Evolutionary conservation across 2,888 invertebrate species (phyloP).

Genomic region (Stomorhina lunata): DNA sequence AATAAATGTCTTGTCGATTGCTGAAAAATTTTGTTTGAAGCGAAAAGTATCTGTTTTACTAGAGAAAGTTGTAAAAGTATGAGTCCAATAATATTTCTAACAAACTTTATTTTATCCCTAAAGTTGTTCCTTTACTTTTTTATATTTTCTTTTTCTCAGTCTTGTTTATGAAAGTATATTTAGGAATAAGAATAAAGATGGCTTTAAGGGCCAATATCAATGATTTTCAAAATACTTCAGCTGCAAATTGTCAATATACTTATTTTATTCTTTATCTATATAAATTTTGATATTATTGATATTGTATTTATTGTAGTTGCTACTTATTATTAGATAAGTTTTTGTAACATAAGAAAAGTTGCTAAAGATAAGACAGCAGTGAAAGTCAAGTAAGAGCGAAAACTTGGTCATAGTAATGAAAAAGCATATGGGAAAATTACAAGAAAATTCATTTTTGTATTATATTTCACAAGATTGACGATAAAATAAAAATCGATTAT

Average conservation of each 20-base stretch:
- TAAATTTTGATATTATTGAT: conserved; percentile 6
- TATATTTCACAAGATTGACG: neutral
- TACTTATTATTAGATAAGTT: conserved; percentile 49
- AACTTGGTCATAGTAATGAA: conserved; percentile 3
- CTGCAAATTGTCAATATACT: too few relatives aligned
- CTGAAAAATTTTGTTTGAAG: neutral
- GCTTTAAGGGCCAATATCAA: conserved; percentile 29
- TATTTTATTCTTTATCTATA: neutral
- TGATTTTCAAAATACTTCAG: conserved; percentile 8
- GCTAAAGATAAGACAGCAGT: neutral
- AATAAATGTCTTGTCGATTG: conserved; percentile 40
- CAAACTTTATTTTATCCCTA: conserved; percentile 39
- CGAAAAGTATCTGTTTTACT: neutral
- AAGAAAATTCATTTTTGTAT: too few relatives aligned
- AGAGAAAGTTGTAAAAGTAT: neutral
- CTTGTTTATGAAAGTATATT: neutral
- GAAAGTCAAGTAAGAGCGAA: neutral
- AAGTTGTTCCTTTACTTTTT: conserved; percentile 15
- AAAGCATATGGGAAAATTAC: too few relatives aligned
- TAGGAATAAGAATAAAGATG: neutral
- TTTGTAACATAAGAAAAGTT: conserved; percentile 2
- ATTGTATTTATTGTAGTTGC: neutral
- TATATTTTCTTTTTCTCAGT: neutral
- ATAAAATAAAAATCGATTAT: too few relatives aligned
- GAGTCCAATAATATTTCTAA: conserved; percentile 4